Evolutionary conservation across 1,140 invertebrate genomes (phyloP), one percentile per base, ranked within the genome.

Genomic region (Thalassaphorura encarpata): DNA sequence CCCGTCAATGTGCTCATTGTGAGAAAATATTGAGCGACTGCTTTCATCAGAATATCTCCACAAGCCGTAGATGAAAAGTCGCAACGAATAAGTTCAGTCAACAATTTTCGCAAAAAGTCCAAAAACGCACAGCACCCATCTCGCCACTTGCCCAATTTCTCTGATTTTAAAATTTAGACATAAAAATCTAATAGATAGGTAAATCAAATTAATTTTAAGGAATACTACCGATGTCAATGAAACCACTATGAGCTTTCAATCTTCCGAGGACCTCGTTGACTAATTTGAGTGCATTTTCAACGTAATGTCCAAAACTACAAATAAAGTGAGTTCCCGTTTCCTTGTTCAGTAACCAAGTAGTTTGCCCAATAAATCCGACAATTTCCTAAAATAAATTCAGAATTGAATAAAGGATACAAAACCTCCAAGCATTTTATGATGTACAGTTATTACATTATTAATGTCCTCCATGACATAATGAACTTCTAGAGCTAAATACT

Each of bases 1-100:
- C 55, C 58, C 3, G 47, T 52, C 18, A 61, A 36, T 16, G 24
- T 36, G 15, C 54, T 53, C 18, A 50, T 48, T 2, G 39, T 52
- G 18, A 36, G 16, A 29, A 61, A 61, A 23, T 56, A 51, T 28
- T 49, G 40, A 28, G 24, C 33, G n/a, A 51, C n/a, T 8, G 46
- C 41, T 47, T 43, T 46, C 21, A 47, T 31, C 21, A 61, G 26
- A 21, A 56, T 55, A 26, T 46, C 50, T 3, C 26, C 41, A 41
- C 54, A 61, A 1, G 43, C 33, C 5, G 49, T 40, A 26, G 48
- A 16, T 6, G 59, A 42, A 33, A 61, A 56, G 15, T 11, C 18
- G 26, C 28, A 33, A 16, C 33, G 13, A n/a, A 49, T 40, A 24
- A 61, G 39, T 33, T 53, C 29, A 6, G 43, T 39, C 11, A 26